Base-by-base conservation (phyloP, 2,888 invertebrate species). In the Sclerodermus sp. region DNA sequence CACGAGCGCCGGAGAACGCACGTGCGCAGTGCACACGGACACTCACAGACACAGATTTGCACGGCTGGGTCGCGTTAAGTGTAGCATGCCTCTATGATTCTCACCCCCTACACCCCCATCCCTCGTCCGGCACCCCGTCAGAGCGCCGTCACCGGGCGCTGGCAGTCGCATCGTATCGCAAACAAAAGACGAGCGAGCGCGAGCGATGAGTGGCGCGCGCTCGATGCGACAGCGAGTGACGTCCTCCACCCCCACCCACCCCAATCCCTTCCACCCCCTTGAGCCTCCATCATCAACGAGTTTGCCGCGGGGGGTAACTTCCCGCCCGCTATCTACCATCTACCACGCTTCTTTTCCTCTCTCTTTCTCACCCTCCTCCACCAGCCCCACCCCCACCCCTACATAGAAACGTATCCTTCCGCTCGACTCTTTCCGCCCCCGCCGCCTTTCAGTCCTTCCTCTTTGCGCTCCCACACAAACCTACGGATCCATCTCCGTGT, bases 161-260 rank as follows among this genome's bases (percentile, higher is more conserved):
- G 73, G 66, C 69, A 69, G 70, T 70, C 73, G 68, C 71, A 23
- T 73, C 67, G 70, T 62, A 71, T 71, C 68, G 73, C 75, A 75
- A 75, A 75, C 75, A 75, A 75, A 75, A 75, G 75, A 74, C 75
- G 73, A 73, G 67, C 71, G 64, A 68, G 70, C 68, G 71, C 70
- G 73, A 70, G 73, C 71, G 67, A 73, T 73, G 73, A 73, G 70
- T 73, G 23, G 23, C 71, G 72, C 64, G 67, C 66, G 70, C 66
- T 69, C 68, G 67, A 73, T 73, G 72, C 71, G 74, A 71, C 75
- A 73, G 71, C 75, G 72, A 75, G 71, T 75, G 74, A 73, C 73
- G 73, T 23, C 23, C 3, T 23, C 23, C 23, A 3, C 23, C 23
- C 23, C 50, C 49, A n/a, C 42, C 45, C 52, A 29, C 45, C 49